Percentiles rank a stretch among this genome's conserved stretches.
phyloP scores from a whole-genome alignment of 92 coral and sea anemone genomes.

The Epizoanthus ramosus region DNA sequence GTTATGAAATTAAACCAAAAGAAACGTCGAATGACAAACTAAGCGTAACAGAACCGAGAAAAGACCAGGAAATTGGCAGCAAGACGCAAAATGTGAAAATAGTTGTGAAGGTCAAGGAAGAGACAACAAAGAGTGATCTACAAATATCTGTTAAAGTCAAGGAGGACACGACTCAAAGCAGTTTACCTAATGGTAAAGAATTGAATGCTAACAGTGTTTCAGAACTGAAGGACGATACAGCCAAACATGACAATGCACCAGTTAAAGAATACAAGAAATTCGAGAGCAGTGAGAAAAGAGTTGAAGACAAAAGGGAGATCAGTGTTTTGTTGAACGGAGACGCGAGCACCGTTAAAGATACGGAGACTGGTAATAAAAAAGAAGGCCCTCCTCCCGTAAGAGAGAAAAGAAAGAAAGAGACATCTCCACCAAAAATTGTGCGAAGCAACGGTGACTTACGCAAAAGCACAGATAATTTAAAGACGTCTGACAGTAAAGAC shows the following conservation, averaged over 20 bases:
- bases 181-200: not conserved
- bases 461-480: constrained; percentile 23
- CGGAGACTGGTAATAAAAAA: constrained; percentile 28
- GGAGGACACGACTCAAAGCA: constrained; percentile 18
- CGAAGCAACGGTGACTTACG: constrained; percentile 29
- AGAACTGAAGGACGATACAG: not conserved
- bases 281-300: not conserved
- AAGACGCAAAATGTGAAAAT: constrained; percentile 9
- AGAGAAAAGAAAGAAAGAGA: not conserved
- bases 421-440: constrained; percentile 37
- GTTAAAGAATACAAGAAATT: not conserved
- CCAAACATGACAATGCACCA: not conserved
- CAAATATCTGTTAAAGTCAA: constrained; percentile 33
- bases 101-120: constrained; percentile 17
- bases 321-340: constrained; percentile 43
- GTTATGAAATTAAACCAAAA: not conserved
- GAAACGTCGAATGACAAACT: not conserved
- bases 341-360: not conserved
- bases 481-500: constrained; percentile 19
- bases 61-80: constrained; percentile 5
- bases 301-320: not conserved
- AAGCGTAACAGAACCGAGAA: not conserved
- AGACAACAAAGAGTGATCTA: constrained; percentile 6
- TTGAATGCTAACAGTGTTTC: not conserved
- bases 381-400: constrained; percentile 6